These are phyloP conservation scores for Lithobates pipiens DNA, from an alignment of 2,797 vertebrate species.

Conservation along the genomic window DNA sequence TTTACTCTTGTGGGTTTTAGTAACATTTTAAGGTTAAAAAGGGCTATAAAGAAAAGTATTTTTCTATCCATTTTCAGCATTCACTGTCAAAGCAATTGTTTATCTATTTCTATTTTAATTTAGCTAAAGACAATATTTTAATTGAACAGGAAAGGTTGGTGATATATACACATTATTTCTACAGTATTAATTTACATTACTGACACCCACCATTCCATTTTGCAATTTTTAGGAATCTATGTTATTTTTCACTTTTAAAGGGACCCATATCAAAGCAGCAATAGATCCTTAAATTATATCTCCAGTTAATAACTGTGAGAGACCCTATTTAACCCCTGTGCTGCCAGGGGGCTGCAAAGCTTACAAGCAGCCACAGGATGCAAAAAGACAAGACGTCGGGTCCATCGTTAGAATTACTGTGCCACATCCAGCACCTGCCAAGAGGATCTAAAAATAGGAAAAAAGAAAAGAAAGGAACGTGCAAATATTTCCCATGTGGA, in stretches of 20 bases:
- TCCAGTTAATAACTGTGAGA: constrained; percentile 13
- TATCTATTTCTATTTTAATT: too few species aligned
- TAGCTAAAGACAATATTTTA: too few species aligned
- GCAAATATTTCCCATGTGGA: constrained; percentile 66
- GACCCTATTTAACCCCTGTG: constrained; percentile 26
- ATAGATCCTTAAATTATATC: constrained; percentile 7
- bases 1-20: too few species aligned
- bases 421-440: constrained; percentile 36
- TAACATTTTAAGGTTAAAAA: too few species aligned
- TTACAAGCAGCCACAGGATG: constrained; percentile 11
- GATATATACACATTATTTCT: too few species aligned
- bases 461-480: constrained; percentile 55
- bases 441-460: constrained; percentile 63
- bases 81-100: too few species aligned
- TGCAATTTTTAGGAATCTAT: too few species aligned
- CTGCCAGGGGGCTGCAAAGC: background rate
- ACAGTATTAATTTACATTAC: too few species aligned
- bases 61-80: too few species aligned
- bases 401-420: constrained; percentile 9
- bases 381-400: background rate
- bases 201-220: too few species aligned
- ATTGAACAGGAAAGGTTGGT: too few species aligned
- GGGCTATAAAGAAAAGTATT: too few species aligned
- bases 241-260: background rate
- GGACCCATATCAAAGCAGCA: constrained; percentile 9